Evolutionary conservation across 1,140 invertebrate species (phyloP).

Genomic region (Pseudomyrmex sp.): DNA sequence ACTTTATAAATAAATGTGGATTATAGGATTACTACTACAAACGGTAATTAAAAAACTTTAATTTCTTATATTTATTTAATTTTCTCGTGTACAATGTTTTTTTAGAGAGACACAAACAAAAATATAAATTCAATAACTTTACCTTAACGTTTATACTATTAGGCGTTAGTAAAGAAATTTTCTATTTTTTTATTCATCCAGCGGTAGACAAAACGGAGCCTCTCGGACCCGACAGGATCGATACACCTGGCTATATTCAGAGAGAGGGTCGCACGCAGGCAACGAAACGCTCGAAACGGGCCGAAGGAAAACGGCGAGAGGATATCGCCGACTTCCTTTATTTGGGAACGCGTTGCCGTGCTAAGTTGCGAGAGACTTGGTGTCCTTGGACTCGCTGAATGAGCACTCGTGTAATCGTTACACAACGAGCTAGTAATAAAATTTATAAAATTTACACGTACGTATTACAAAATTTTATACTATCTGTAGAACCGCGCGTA

Average conservation of each 20-base stretch:
- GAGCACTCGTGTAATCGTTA: constrained; percentile 67
- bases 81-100: no score
- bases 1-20: no score
- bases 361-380: constrained; percentile 69
- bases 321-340: constrained; percentile 72
- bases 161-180: no score
- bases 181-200: background rate
- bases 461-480: background rate
- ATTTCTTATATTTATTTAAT: no score
- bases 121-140: no score
- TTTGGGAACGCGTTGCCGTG: constrained; percentile 71
- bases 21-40: no score
- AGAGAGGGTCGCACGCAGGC: constrained; percentile 41
- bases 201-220: constrained; percentile 11
- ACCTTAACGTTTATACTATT: no score
- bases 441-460: constrained; percentile 17
- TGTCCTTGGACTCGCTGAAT: constrained; percentile 79
- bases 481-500: no score
- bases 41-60: no score
- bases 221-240: constrained; percentile 32
- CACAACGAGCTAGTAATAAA: constrained; percentile 53
- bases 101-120: no score
- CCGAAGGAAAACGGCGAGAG: constrained; percentile 57
- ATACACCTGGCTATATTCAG: constrained; percentile 60
- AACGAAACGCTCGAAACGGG: constrained; percentile 42